Conservation (phyloP, 2,797 vertebrate species). For the Capromys pilorides region DNA sequence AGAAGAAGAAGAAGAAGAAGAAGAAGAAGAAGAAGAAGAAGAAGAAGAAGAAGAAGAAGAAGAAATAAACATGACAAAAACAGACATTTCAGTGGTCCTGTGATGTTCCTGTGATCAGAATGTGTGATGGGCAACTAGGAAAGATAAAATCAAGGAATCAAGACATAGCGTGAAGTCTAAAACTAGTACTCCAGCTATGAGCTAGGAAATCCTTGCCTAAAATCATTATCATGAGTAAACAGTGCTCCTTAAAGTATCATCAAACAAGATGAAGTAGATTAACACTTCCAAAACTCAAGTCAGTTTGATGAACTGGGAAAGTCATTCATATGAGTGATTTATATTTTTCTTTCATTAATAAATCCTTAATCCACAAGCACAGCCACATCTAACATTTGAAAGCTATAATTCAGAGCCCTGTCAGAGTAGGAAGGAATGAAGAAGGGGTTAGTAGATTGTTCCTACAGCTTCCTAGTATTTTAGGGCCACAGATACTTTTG, state of each 20-base stretch:
- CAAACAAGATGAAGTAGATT: background rate
- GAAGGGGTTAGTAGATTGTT: background rate
- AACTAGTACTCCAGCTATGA: background rate
- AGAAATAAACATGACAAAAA: background rate
- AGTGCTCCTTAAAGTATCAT: background rate
- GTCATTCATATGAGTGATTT: background rate
- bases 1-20: too few relatives aligned
- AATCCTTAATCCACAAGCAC: background rate
- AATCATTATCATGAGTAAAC: background rate
- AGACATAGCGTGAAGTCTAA: background rate
- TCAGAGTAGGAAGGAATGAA: background rate
- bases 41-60: background rate
- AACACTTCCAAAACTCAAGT: background rate
- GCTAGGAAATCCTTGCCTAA: background rate
- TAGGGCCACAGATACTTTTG: background rate
- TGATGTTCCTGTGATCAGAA: background rate
- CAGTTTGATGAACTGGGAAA: background rate
- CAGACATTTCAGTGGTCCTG: background rate
- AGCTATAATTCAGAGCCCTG: background rate
- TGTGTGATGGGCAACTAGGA: background rate
- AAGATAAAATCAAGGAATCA: background rate
- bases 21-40: too few relatives aligned
- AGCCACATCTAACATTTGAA: background rate
- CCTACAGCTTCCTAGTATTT: background rate
- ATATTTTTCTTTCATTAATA: background rate